A percentile compares a stretch with the other conserved stretches of the same genome.
phyloP scores from a whole-genome alignment of 2,113 vertebrate genomes.

The Motacilla tschutschensis region DNA sequence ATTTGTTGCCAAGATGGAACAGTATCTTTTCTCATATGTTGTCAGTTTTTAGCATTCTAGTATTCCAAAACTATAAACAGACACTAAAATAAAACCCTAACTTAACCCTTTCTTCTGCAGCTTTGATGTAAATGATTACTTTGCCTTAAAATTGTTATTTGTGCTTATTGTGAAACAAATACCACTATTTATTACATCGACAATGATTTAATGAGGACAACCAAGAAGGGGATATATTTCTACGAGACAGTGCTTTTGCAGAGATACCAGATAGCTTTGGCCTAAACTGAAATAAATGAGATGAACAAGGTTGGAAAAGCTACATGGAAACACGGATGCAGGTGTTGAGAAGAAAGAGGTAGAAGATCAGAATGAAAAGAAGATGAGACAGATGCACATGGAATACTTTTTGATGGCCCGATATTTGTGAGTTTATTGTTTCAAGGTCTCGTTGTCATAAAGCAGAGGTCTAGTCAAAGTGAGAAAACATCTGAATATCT shows the following conservation, averaged over 20 bases:
- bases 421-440: accelerated
- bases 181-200: not conserved
- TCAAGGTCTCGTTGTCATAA: not conserved
- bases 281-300: not conserved
- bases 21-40: not conserved
- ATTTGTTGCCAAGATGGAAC: not conserved
- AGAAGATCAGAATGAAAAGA: not conserved
- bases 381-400: not conserved
- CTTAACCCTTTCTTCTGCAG: not conserved
- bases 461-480: not conserved
- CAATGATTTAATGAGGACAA: not conserved
- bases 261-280: not conserved
- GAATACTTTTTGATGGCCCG: not conserved
- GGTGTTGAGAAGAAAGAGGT: not conserved
- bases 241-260: not conserved
- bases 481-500: not conserved
- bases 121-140: not conserved
- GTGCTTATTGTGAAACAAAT: not conserved
- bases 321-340: not conserved
- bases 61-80: not conserved
- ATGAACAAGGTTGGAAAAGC: not conserved
- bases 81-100: not conserved
- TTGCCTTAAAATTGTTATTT: not conserved
- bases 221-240: not conserved
- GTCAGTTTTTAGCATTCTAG: not conserved